Evolutionary conservation across 1,140 invertebrate species (phyloP).

Genomic region (Heterodera schachtii): DNA sequence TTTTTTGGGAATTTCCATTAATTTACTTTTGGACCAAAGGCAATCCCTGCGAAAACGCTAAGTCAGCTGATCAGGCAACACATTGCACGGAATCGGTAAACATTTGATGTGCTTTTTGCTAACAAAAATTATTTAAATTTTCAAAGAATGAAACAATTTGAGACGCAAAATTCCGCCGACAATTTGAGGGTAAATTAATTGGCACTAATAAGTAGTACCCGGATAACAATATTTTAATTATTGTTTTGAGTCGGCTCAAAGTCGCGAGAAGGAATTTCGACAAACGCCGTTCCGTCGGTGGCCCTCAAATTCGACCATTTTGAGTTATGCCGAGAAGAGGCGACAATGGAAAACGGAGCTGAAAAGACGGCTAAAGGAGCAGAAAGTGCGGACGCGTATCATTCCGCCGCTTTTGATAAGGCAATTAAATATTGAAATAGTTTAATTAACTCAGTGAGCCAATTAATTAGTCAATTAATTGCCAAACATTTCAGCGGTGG

Average conservation of each 20-base stretch:
- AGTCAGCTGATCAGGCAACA: slow-evolving; percentile 30
- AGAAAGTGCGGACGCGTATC: slow-evolving; percentile 35
- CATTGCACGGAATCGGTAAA: slow-evolving; percentile 34
- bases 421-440: not conserved
- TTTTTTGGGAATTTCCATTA: too few relatives aligned
- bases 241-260: slow-evolving; percentile 7
- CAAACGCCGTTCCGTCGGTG: slow-evolving; percentile 47
- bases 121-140: not conserved
- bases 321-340: slow-evolving; percentile 48
- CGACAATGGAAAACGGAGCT: slow-evolving; percentile 47
- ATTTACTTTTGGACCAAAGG: not conserved
- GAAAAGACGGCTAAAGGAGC: slow-evolving; percentile 26
- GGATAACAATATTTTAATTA: not conserved
- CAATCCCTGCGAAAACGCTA: slow-evolving; percentile 14
- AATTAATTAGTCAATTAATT: not conserved
- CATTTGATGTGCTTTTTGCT: not conserved
- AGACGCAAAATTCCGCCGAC: not conserved
- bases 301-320: slow-evolving; percentile 34
- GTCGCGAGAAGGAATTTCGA: slow-evolving; percentile 34
- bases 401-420: slow-evolving; percentile 29
- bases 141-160: slow-evolving; percentile 2
- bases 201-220: not conserved
- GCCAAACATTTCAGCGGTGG: not conserved
- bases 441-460: not conserved
- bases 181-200: slow-evolving; percentile 10